Evolutionary conservation across 2,888 invertebrate genomes (phyloP).

Genomic region (Trichopoda pennipes): DNA sequence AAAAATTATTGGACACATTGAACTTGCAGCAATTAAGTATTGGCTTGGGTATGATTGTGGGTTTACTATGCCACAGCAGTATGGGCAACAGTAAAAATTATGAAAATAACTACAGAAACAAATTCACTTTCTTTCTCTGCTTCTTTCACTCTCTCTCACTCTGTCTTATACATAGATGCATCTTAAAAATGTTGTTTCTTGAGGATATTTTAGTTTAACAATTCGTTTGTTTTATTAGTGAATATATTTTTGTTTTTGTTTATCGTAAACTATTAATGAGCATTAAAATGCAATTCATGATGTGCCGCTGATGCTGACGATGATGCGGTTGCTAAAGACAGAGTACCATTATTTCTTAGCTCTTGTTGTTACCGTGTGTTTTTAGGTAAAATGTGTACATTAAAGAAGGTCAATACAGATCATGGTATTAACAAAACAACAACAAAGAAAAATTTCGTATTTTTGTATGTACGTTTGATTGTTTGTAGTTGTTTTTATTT

Average conservation of each 20-base stretch:
- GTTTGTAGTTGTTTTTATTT: slow-evolving; percentile 6
- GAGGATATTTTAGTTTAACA: slow-evolving; percentile 50
- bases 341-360: background rate
- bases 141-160: slow-evolving; percentile 11
- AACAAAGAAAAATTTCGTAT: slow-evolving; percentile 56
- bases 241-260: slow-evolving; percentile 15
- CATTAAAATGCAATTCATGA: slow-evolving; percentile 34
- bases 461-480: slow-evolving; percentile 17
- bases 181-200: slow-evolving; percentile 21
- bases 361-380: slow-evolving; percentile 45
- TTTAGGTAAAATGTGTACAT: slow-evolving; percentile 62
- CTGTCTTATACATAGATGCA: slow-evolving; percentile 5
- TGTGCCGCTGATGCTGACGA: slow-evolving; percentile 9
- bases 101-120: slow-evolving; percentile 16
- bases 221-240: slow-evolving; percentile 61
- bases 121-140: slow-evolving; percentile 59
- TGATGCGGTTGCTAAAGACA: slow-evolving; percentile 16
- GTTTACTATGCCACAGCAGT: slow-evolving; percentile 57
- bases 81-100: slow-evolving; percentile 9
- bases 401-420: slow-evolving; percentile 70
- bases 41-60: slow-evolving; percentile 51
- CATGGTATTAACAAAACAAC: slow-evolving; percentile 54
- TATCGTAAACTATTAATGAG: slow-evolving; percentile 26
- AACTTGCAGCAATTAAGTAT: slow-evolving; percentile 66
- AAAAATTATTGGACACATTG: slow-evolving; percentile 64